These are phyloP conservation scores for Cecropterus lyciades DNA, from an alignment of 1,140 invertebrate genomes.

Conservation along the genomic window DNA sequence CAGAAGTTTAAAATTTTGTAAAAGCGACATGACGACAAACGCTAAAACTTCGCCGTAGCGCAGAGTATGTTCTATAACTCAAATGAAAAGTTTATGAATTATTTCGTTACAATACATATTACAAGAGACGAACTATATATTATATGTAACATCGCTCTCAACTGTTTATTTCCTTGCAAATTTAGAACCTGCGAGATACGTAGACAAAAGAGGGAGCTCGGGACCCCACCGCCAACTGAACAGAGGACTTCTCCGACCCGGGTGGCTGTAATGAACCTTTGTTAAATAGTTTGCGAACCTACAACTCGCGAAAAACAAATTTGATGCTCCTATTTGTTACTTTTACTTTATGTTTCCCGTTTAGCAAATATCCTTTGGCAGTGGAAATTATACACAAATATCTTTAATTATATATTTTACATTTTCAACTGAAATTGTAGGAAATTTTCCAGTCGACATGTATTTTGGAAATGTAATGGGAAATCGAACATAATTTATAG, in stretches of 20 bases:
- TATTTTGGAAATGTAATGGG: too few relatives aligned
- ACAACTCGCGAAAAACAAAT: conserved; percentile 12
- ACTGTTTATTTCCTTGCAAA: background rate
- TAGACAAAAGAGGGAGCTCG: conserved; percentile 28
- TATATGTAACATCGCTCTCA: background rate
- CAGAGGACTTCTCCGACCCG: conserved; percentile 8
- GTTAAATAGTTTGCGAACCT: conserved; percentile 22
- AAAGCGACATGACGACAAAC: too few relatives aligned
- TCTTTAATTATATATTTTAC: too few relatives aligned
- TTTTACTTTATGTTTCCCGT: background rate
- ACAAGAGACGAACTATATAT: background rate
- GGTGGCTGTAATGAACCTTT: conserved; percentile 24
- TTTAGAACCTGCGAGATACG: conserved; percentile 12
- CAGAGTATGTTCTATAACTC: too few relatives aligned
- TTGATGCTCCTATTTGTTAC: background rate
- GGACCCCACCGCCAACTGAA: conserved; percentile 6
- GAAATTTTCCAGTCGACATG: too few relatives aligned
- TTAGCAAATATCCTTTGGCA: too few relatives aligned
- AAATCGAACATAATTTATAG: too few relatives aligned
- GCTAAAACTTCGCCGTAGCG: too few relatives aligned
- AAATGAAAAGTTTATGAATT: too few relatives aligned
- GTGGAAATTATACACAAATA: too few relatives aligned
- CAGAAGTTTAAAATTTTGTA: too few relatives aligned
- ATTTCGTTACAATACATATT: background rate
- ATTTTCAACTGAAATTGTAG: too few relatives aligned